A percentile compares a stretch with the other conserved stretches of the same genome.
These are phyloP conservation scores for Numida meleagris DNA, from an alignment of 2,113 vertebrate species.

Conservation along the genomic window DNA sequence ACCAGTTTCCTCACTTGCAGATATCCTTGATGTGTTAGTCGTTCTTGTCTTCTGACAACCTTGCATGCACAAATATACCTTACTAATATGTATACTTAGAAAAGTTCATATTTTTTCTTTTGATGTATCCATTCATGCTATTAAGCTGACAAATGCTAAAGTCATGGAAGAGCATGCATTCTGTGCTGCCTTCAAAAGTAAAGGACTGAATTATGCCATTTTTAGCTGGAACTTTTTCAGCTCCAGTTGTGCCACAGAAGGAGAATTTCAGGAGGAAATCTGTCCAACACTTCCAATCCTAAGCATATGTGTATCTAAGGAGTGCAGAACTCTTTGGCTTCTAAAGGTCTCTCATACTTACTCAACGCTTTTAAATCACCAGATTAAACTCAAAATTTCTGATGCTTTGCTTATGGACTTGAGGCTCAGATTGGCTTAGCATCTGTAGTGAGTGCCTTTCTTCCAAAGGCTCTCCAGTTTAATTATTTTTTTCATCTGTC, in stretches of 20 bases:
- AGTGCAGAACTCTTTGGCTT: neutral
- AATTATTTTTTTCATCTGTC: fast-evolving
- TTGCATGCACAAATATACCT: neutral
- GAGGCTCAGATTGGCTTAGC: neutral
- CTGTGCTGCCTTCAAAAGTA: neutral
- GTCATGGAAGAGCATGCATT: neutral
- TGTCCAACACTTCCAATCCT: neutral
- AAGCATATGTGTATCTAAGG: neutral
- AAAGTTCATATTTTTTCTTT: neutral
- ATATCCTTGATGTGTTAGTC: neutral
- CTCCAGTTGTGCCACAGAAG: neutral
- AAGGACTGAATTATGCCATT: neutral
- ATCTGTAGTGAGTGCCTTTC: neutral
- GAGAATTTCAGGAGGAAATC: neutral
- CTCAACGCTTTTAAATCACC: neutral
- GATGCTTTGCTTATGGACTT: neutral
- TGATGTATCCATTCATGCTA: neutral
- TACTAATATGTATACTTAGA: neutral
- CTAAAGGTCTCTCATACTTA: neutral
- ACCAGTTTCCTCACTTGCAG: neutral
- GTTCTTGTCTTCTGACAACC: neutral
- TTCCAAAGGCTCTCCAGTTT: neutral
- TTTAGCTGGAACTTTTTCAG: neutral
- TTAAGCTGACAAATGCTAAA: neutral
- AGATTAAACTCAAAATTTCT: neutral